Percentiles rank a stretch among this genome's conserved stretches.
These are phyloP conservation scores for Pasiphila rectangulata DNA, from an alignment of 2,888 invertebrate genomes.

Conservation along the genomic window DNA sequence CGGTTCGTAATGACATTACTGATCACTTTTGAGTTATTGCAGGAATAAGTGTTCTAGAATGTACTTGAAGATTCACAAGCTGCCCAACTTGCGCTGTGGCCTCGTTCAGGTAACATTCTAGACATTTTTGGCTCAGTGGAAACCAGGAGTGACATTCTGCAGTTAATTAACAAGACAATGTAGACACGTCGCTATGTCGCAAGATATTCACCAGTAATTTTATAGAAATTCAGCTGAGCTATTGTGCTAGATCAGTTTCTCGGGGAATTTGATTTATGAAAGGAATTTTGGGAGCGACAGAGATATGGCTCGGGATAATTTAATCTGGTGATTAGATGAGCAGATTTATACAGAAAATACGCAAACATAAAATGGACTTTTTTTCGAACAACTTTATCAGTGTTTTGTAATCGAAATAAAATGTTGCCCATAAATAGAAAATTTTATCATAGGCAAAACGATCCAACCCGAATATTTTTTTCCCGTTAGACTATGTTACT, in stretches of 20 bases:
- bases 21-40: too few species aligned
- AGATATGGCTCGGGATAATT: neutral
- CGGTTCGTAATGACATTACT: too few species aligned
- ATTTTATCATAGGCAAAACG: too few species aligned
- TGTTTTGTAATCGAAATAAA: too few species aligned
- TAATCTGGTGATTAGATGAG: neutral
- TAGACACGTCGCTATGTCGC: conserved; percentile 27
- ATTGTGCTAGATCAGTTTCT: conserved; percentile 29
- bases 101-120: conserved; percentile 30
- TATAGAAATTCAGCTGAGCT: conserved; percentile 24
- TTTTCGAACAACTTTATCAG: too few species aligned
- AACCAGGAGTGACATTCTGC: conserved; percentile 34
- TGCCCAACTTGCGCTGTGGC: conserved; percentile 8
- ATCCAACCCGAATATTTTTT: too few species aligned
- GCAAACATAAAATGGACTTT: neutral
- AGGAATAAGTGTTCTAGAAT: too few species aligned
- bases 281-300: conserved; percentile 5
- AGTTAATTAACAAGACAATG: conserved; percentile 35
- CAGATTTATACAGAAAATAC: neutral
- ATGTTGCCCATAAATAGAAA: too few species aligned
- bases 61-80: too few species aligned
- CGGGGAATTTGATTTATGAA: conserved; percentile 30
- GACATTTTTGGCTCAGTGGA: conserved; percentile 31
- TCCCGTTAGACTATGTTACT: too few species aligned
- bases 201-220: conserved; percentile 27